Base-by-base conservation (phyloP, 2,113 vertebrate genomes). In the Collichthys lucidus region DNA sequence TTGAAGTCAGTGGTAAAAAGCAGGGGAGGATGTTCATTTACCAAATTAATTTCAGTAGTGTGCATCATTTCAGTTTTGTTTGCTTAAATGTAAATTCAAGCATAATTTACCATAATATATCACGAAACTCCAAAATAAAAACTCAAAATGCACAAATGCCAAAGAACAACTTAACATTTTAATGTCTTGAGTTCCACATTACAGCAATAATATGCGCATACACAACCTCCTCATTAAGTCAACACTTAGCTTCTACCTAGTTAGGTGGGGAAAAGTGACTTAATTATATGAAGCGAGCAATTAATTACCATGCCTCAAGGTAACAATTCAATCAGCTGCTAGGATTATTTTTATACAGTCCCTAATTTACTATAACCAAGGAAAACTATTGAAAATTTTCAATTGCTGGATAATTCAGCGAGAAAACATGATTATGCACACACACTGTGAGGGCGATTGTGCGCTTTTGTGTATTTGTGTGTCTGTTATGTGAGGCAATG, bases 241-340 rank as follows among this genome's bases (percentile, higher is more conserved):
- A 35, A 31, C 60, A 80, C 55, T 53, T 31, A 24, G 55, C 76
- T 56, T 82, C 47, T 0, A 9, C 46, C 2, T 26, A 22, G 60
- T 65, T 79, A 66, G 19, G 4, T 64, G 3, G 31, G 76, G 2
- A 82, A 75, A 40, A 77, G 59, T 15, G 10, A 71, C 77, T 79
- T 85, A 57, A 86, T 84, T 88, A 83, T 49, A 77, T 17, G 74
- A 88, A 83, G 50, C 76, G 75, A 78, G 81, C 61, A 77, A 84
- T 86, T 89, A 79, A 86, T 85, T 83, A 78, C 52, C 40, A 61
- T 74, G 69, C 90, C 77, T 71, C 61, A 29, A 50, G 84, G 82
- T 76, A 47, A 71, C 70, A 86, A 89, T 82, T 66, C 83, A 88
- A 91, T 91, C 83, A 88, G 59, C 44, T 2, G 52, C 5, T 40